phyloP scores from a whole-genome alignment of 1,140 invertebrate species.

The Drosophila repletoides region DNA sequence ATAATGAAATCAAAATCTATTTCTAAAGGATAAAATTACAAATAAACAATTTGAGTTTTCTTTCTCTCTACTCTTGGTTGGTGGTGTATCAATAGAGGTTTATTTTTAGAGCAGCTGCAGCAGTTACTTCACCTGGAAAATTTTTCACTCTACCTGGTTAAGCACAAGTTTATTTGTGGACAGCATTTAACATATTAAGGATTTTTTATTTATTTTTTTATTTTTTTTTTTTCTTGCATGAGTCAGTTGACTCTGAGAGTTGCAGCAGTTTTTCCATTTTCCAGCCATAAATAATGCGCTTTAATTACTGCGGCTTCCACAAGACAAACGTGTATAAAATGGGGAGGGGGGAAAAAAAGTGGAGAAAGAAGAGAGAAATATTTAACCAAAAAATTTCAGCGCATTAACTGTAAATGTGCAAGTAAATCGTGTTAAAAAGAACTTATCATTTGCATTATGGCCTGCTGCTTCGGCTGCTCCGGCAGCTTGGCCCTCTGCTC shows the following conservation, averaged over 20 bases:
- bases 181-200: conserved; percentile 27
- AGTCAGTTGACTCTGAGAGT: conserved; percentile 12
- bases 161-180: not conserved
- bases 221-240: too few species aligned
- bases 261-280: conserved; percentile 45
- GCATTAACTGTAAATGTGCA: conserved; percentile 58
- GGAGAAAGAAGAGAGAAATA: not conserved
- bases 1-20: conserved; percentile 17
- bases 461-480: not conserved
- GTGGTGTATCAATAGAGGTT: not conserved
- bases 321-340: conserved; percentile 15
- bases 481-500: not conserved
- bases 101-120: conserved; percentile 1
- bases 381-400: not conserved
- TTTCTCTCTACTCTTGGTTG: too few species aligned
- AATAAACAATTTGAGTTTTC: not conserved
- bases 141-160: conserved; percentile 4
- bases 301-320: conserved; percentile 70
- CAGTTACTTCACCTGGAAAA: conserved; percentile 3
- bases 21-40: not conserved
- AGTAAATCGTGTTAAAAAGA: conserved; percentile 76
- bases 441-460: conserved; percentile 74
- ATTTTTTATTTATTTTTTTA: not conserved
- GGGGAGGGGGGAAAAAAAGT: not conserved
- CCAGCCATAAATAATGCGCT: conserved; percentile 58